These are phyloP conservation scores for Palythoa grandiflora DNA, from an alignment of 92 coral and sea anemone genomes.

Conservation along the genomic window DNA sequence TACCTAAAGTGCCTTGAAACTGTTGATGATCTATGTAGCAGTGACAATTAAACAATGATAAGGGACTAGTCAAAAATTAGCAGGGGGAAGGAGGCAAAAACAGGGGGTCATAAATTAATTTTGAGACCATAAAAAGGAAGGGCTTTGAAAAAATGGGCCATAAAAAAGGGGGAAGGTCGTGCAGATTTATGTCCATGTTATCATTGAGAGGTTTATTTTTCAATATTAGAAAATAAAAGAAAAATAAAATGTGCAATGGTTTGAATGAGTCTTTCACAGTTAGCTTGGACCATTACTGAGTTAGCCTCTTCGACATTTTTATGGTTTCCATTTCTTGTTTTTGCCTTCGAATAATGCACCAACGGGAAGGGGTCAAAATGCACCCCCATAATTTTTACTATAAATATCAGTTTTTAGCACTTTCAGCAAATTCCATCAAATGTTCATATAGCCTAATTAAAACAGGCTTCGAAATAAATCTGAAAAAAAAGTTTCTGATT, in stretches of 20 bases:
- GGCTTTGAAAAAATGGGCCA: constrained; percentile 8
- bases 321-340: background rate
- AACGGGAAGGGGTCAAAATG: background rate
- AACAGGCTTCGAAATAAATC: background rate
- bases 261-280: background rate
- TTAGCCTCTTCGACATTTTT: background rate
- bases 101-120: background rate
- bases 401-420: background rate
- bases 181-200: background rate
- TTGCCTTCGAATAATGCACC: background rate
- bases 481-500: no score
- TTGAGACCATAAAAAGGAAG: background rate
- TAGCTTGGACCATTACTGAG: background rate
- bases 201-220: background rate
- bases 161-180: background rate
- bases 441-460: background rate
- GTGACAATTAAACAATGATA: background rate
- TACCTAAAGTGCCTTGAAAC: constrained; percentile 8
- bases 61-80: background rate
- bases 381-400: background rate
- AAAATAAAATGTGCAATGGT: background rate
- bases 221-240: background rate
- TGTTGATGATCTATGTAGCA: constrained; percentile 2
- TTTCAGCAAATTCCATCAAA: background rate
- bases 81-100: background rate